Base-by-base conservation (phyloP, 2,888 invertebrate species). In the Drosophila picticornis region DNA sequence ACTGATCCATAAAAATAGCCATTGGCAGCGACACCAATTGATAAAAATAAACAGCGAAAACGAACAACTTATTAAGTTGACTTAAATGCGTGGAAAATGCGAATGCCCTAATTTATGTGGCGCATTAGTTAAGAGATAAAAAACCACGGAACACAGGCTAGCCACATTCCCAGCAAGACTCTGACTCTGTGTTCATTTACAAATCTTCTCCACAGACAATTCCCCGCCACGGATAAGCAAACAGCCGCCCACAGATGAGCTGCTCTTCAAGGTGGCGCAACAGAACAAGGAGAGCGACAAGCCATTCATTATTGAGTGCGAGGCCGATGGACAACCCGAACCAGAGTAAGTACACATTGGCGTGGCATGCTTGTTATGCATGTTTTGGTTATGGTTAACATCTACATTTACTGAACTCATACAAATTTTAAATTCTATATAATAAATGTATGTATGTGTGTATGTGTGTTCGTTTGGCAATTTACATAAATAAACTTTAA, bases 241-340 rank as follows among this genome's bases (percentile, higher is more conserved):
- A 94, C 98, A 98, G 93, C 98, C 98, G 52, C 97, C 97, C 57
- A 96, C 96, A 72, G 97, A 98, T 92, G 98, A 98, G 94, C 95
- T 97, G 86, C 95, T 98, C 77, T 98, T 98, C 94, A 97, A 98
- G 95, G 98, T 98, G 81, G 97, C 96, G 53, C 94, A 94, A 83
- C 96, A 96, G 91, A 95, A 96, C 62, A 96, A 96, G 82, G 98
- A 98, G 94, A 97, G 96, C 91, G 97, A 98, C 93, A 98, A 97
- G 93, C 98, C 98, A 58, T 98, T 98, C 94, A 96, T 98, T 91
- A 97, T 99, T 83, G 98, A 98, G 93, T 99, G 99, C 93, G 98
- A 98, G 94, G 99, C 99, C 19, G 97, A 97, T 93, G 99, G 98
- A 84, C 97, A 98, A 93, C 99, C 99, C 16, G 96, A 96, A 81